Base-by-base conservation (phyloP, 2,888 invertebrate species). In the Rotaria macrura region DNA sequence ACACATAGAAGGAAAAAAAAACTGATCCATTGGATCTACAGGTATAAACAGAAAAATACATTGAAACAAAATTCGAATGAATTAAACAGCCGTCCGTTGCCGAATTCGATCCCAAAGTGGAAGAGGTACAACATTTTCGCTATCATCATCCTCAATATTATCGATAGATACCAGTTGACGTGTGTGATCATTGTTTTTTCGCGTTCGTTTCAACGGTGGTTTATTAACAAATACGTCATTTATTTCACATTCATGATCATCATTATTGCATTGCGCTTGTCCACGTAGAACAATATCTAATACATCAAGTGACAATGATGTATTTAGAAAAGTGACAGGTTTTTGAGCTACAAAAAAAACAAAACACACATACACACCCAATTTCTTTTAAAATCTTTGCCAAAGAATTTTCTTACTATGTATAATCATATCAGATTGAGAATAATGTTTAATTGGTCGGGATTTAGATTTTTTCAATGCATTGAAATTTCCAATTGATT, bases 61-160 rank as follows among this genome's bases (percentile, higher is more conserved):
- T 34, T 34, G 65, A 34, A 65, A 65, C 34, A 34, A 65, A 65
- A 20, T n/a, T 65, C 34, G 38, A 34, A 65, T 65, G 20, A 20
- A 65, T 65, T 65, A 34, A 34, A 65, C 65, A 65, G 17, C 65
- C 20, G 65, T 17, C 7, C 43, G 79, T n/a, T 79, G 79, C 43
- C 79, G 79, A 40, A 79, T 43, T 43, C 79, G 79, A 79, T 79
- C 79, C 79, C 79, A 79, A n/a, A 79, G 43, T 79, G 79, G 79
- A 25, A 79, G n/a, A 43, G 79, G 79, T 14, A 79, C 25, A 43
- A 43, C 25, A 25, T 79, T 9, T 43, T 57, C 12, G 14, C 29
- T 25, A 29, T 65, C 65, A 65, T 65, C 29, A 65, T 65, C 12
- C 12, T 65, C 65, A 29, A 14, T 29, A n/a, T 43, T 38, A 43